These are phyloP conservation scores for Drosophila ananassae DNA, from an alignment of 1,140 invertebrate species.

Conservation along the genomic window DNA sequence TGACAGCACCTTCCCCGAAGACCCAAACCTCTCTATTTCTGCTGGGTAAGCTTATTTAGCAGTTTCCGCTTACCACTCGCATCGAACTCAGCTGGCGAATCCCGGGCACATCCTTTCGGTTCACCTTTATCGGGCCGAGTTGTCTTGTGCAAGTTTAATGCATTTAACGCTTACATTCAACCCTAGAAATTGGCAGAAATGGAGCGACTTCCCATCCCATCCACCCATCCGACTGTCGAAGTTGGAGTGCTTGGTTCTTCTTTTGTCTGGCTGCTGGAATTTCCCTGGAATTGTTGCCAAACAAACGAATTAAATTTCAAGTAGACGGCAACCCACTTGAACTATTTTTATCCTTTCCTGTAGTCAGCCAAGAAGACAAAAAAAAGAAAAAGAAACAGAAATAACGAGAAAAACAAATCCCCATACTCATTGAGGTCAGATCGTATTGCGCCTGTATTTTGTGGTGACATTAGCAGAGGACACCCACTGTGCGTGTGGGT, in stretches of 20 bases:
- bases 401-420: conserved; percentile 32
- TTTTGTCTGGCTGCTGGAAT: conserved; percentile 34
- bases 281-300: conserved; percentile 44
- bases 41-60: conserved; percentile 72
- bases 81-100: conserved; percentile 61
- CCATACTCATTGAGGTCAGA: conserved; percentile 53
- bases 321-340: conserved; percentile 36
- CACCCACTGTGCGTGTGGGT: conserved; percentile 48
- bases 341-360: conserved; percentile 40
- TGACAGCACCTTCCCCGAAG: conserved; percentile 16
- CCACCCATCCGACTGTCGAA: conserved; percentile 35
- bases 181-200: conserved; percentile 67
- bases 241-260: conserved; percentile 9
- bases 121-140: conserved; percentile 27
- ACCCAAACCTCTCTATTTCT: not conserved
- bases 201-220: conserved; percentile 9
- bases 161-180: conserved; percentile 75
- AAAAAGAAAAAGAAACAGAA: not conserved
- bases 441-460: conserved; percentile 58
- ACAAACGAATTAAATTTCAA: conserved; percentile 61
- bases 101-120: conserved; percentile 40
- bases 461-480: conserved; percentile 61
- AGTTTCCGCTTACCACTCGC: conserved; percentile 65
- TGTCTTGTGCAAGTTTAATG: conserved; percentile 76
- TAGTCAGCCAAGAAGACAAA: not conserved